A percentile compares a stretch with the other conserved stretches of the same genome.
phyloP scores from a whole-genome alignment of 1,140 invertebrate genomes.

The Papilio aristodemus region DNA sequence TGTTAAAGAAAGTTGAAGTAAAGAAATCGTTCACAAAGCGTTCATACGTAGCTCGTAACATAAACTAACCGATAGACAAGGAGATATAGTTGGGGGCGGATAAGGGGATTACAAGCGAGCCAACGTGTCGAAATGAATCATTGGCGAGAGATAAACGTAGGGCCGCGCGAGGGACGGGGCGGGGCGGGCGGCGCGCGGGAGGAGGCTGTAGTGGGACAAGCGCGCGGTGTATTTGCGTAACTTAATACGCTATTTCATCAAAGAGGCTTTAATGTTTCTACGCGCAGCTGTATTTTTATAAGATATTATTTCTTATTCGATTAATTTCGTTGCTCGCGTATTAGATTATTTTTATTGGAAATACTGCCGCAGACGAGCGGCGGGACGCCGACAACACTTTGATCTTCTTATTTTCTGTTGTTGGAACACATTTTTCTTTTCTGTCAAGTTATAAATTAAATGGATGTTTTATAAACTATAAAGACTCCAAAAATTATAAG shows the following conservation, averaged over 20 bases:
- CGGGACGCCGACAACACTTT: background rate
- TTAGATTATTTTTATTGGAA: conserved; percentile 33
- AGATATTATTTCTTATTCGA: conserved; percentile 20
- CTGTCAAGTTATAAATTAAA: background rate
- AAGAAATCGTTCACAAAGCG: conserved; percentile 27
- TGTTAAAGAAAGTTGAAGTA: too few species aligned
- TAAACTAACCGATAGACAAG: conserved; percentile 26
- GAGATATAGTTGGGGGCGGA: conserved; percentile 24
- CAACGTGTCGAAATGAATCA: conserved; percentile 38
- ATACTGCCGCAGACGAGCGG: background rate
- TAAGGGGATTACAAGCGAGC: conserved; percentile 34
- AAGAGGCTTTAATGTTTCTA: conserved; percentile 15
- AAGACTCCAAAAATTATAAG: background rate
- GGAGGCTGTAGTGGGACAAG: background rate
- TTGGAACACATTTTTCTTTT: too few species aligned
- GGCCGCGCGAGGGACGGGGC: conserved; percentile 15
- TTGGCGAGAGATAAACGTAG: conserved; percentile 32
- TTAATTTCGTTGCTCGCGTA: conserved; percentile 10
- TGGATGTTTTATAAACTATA: background rate
- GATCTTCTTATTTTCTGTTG: background rate
- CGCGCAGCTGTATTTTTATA: conserved; percentile 29
- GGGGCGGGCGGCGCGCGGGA: background rate
- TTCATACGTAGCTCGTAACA: background rate
- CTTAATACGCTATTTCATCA: conserved; percentile 3
- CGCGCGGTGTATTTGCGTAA: background rate